Percentiles rank a stretch among this genome's conserved stretches.
phyloP scores from a whole-genome alignment of 30 jellyfish, hydroid and myxozoan genomes.

The Clytia hemisphaerica region DNA sequence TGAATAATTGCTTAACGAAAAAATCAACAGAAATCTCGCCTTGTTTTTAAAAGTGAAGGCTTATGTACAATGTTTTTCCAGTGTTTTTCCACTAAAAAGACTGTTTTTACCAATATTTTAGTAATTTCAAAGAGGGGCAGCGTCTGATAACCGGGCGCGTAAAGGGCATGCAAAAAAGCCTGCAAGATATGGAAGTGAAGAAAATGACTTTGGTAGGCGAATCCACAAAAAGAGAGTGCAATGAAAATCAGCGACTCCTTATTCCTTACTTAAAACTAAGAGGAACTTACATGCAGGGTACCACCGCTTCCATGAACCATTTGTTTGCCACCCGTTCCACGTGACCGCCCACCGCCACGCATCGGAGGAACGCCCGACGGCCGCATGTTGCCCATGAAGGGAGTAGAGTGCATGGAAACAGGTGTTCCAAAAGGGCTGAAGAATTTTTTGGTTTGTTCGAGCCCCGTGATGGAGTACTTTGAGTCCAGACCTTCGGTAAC shows the following conservation, averaged over 20 bases:
- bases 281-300: slow-evolving; percentile 67
- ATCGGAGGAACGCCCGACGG: slow-evolving; percentile 53
- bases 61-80: too few relatives aligned
- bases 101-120: too few relatives aligned
- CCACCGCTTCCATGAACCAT: slow-evolving; percentile 91
- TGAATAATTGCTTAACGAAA: not conserved
- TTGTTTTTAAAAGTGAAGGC: too few relatives aligned
- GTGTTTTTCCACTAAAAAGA: too few relatives aligned
- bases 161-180: too few relatives aligned
- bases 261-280: too few relatives aligned
- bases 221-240: not conserved
- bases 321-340: slow-evolving; percentile 84
- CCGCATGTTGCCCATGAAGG: slow-evolving; percentile 54
- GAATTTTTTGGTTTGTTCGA: slow-evolving; percentile 28
- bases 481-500: slow-evolving; percentile 86
- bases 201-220: not conserved
- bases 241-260: too few relatives aligned
- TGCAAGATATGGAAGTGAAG: too few relatives aligned
- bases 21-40: too few relatives aligned
- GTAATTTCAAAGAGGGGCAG: too few relatives aligned
- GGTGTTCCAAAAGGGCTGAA: slow-evolving; percentile 64
- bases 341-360: slow-evolving; percentile 45
- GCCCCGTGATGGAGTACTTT: slow-evolving; percentile 60
- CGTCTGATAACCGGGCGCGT: too few relatives aligned
- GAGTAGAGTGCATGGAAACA: slow-evolving; percentile 51